phyloP scores from a whole-genome alignment of 2,888 invertebrate species.

The Pemphredon lugubris region DNA sequence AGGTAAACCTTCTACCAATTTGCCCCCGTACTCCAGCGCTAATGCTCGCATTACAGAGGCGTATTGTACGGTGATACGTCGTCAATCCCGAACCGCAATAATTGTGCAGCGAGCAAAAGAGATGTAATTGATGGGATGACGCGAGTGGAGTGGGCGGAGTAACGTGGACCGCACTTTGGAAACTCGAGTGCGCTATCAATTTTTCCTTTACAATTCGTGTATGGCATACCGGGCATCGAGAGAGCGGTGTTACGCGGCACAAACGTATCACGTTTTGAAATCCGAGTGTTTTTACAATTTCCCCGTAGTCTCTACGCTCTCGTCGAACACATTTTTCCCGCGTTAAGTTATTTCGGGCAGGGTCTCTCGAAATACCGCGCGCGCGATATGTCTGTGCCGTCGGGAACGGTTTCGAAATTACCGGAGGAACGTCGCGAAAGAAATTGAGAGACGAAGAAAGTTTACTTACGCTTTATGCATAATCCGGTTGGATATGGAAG shows the following conservation, averaged over 20 bases:
- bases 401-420: too few relatives aligned
- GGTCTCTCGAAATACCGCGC: not conserved
- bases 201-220: too few relatives aligned
- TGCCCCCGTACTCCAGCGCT: not conserved
- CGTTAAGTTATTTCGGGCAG: not conserved
- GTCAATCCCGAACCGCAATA: not conserved
- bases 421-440: not conserved
- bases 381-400: too few relatives aligned
- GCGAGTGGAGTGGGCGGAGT: too few relatives aligned
- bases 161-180: too few relatives aligned
- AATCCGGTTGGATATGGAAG: constrained; percentile 13
- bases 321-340: not conserved
- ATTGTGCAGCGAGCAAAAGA: not conserved
- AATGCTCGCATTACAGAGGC: not conserved
- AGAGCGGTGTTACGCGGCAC: too few relatives aligned
- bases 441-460: constrained; percentile 28
- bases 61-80: not conserved
- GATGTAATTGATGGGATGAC: too few relatives aligned
- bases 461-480: constrained; percentile 41
- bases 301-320: not conserved
- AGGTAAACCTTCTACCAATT: constrained; percentile 29
- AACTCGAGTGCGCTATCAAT: too few relatives aligned
- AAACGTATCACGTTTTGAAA: too few relatives aligned
- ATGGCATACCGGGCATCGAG: too few relatives aligned
- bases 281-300: not conserved